Evolutionary conservation across 2,797 vertebrate species (phyloP), one percentile per base, ranked within the genome.

Genomic region (Centropyge bicolor): DNA sequence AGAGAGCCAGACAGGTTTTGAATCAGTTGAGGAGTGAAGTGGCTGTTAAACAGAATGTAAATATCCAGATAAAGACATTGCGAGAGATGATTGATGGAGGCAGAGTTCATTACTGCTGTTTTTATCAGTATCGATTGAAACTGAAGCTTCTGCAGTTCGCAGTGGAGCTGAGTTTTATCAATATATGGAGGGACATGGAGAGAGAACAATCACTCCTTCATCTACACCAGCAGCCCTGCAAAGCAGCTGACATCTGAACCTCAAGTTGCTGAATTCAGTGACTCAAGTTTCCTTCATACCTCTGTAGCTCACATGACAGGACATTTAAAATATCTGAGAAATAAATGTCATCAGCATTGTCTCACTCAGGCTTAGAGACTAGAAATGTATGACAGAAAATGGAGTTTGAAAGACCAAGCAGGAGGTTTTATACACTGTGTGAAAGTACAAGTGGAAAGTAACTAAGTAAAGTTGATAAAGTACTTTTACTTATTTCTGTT

Each of bases 91-190:
- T 67, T 45, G 63, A 76, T 55, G 0, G 38, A 54, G 56, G 56
- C 20, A 45, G 65, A 57, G 54, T 16, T 63, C 27, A 19, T 70
- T n/a, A 27, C 5, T 12, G 52, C 40, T 56, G 24, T 62, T 69
- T 55, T 63, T 63, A 56, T 48, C 22, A 13, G 49, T 31, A 78
- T 65, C 24, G 67, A 78, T 70, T 14, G 22, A 4, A 2, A 1
- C 14, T 69, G 65, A 62, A 46, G 48, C 27, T 45, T 14, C 52
- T 27, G 19, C 13, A 5, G 31, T 16, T 24, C 64, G 45, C 56
- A 67, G 5, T 9, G 6, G 31, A 54, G 64, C 48, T 45, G 51
- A 48, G 41, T n/a, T 27, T 57, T 9, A 66, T 65, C 62, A 16
- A 57, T 48, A 13, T 12, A 12, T 2, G 9, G 20, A 63, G 6